Conservation (phyloP, 2,888 invertebrate species). For the Polydrusus tereticollis region DNA sequence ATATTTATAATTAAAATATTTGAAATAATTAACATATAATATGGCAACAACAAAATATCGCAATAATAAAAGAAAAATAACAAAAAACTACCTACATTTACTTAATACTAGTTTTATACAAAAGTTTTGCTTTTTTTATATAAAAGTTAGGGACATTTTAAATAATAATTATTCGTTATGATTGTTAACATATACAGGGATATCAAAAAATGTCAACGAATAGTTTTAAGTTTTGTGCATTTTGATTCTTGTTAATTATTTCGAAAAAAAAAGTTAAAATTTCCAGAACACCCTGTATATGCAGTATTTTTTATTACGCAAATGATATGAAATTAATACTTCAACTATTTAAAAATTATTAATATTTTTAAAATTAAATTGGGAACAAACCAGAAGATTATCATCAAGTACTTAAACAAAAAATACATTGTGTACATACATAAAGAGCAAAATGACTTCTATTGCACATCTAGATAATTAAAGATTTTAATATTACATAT, state of each 20-base stretch:
- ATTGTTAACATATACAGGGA: no score
- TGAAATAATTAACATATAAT: constrained; percentile 39
- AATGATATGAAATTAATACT: no score
- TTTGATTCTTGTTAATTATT: no score
- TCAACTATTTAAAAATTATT: background rate
- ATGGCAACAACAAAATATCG: constrained; percentile 47
- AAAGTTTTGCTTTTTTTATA: background rate
- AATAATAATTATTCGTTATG: background rate
- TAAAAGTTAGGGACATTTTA: background rate
- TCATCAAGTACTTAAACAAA: no score
- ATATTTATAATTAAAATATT: constrained; percentile 35
- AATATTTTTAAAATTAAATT: no score
- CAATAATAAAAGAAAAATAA: constrained; percentile 5
- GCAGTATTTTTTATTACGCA: no score
- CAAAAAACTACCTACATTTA: constrained; percentile 9
- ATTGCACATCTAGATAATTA: constrained; percentile 41
- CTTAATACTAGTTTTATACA: constrained; percentile 7
- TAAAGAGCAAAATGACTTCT: constrained; percentile 8
- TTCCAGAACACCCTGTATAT: no score
- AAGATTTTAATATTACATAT: constrained; percentile 20
- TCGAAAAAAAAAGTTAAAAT: no score
- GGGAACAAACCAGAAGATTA: no score
- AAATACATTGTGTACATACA: background rate
- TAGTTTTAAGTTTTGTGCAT: no score
- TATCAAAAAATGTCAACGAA: background rate